Percentiles rank a stretch among this genome's conserved stretches.
Conservation (phyloP, 2,797 vertebrate species). For the Thripadectes ignobilis region DNA sequence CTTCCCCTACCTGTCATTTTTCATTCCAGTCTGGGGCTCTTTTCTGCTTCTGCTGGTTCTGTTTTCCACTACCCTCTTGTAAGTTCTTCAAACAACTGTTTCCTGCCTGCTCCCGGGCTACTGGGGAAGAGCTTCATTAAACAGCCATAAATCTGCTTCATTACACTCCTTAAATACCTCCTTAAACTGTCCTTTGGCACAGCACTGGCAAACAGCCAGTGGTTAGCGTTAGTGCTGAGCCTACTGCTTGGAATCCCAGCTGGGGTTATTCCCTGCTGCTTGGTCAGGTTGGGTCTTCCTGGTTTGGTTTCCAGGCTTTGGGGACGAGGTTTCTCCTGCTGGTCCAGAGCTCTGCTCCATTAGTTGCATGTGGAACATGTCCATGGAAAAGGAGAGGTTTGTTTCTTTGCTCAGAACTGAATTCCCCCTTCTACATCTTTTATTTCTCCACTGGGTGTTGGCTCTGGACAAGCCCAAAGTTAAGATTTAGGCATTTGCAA, state of each 20-base stretch:
- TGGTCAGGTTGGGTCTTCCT: not conserved
- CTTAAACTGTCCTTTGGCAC: not conserved
- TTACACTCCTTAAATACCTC: not conserved
- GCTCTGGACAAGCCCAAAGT: not conserved
- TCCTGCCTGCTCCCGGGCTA: not conserved
- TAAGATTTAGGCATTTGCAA: not conserved
- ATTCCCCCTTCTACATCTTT: not conserved
- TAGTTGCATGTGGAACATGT: not conserved
- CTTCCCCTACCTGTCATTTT: not conserved
- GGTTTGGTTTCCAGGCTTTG: not conserved
- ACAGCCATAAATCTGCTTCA: not conserved
- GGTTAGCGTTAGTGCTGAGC: not conserved
- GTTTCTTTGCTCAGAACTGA: not conserved
- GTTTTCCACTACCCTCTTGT: not conserved
- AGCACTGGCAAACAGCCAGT: not conserved
- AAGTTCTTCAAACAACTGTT: not conserved
- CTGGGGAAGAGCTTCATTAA: conserved; percentile 31
- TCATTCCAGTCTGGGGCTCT: not conserved
- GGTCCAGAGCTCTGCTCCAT: not conserved
- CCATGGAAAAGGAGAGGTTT: not conserved
- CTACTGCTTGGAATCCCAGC: not conserved
- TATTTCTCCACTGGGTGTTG: not conserved
- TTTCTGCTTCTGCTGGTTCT: not conserved
- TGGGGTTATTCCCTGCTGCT: not conserved
- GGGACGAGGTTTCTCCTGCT: not conserved